Percentiles rank a stretch among this genome's conserved stretches.
These are phyloP conservation scores for Eledona agricola DNA, from an alignment of 2,888 invertebrate genomes.

Conservation along the genomic window DNA sequence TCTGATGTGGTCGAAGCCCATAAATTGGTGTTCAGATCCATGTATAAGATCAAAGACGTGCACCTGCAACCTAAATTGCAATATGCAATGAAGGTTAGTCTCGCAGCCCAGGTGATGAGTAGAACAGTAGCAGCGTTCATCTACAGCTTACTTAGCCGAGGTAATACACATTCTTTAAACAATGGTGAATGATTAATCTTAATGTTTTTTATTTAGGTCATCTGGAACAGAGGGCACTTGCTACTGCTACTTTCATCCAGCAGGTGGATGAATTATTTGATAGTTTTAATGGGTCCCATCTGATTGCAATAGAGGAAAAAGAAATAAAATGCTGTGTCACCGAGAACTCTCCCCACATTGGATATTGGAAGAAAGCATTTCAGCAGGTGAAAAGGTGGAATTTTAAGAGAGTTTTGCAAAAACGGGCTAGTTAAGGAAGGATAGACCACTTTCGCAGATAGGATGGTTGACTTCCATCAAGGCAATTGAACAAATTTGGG, in stretches of 20 bases:
- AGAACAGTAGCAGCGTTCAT: constrained; percentile 35
- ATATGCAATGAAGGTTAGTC: constrained; percentile 44
- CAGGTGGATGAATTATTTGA: constrained; percentile 36
- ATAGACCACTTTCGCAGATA: constrained; percentile 34
- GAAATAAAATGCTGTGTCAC: constrained; percentile 19
- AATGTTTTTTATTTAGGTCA: constrained; percentile 15
- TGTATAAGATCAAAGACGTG: constrained; percentile 35
- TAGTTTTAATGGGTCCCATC: constrained; percentile 31
- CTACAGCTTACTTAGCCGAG: constrained; percentile 32
- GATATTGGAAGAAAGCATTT: constrained; percentile 24
- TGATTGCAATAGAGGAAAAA: constrained; percentile 32
- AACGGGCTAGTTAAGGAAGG: constrained; percentile 16
- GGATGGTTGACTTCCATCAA: constrained; percentile 32
- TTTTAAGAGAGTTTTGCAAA: constrained; percentile 24
- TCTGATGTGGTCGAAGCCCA: constrained; percentile 25
- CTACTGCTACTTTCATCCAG: constrained; percentile 32
- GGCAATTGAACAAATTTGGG: constrained; percentile 30
- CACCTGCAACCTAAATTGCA: constrained; percentile 40
- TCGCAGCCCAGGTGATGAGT: constrained; percentile 43
- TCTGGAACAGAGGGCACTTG: constrained; percentile 23
- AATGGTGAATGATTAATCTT: neutral
- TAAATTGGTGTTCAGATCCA: constrained; percentile 29
- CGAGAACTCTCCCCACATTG: constrained; percentile 19
- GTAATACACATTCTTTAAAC: constrained; percentile 13
- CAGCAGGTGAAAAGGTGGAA: constrained; percentile 26